Evolutionary conservation across 2,888 invertebrate species (phyloP).

Genomic region (Drosophila borborema): DNA sequence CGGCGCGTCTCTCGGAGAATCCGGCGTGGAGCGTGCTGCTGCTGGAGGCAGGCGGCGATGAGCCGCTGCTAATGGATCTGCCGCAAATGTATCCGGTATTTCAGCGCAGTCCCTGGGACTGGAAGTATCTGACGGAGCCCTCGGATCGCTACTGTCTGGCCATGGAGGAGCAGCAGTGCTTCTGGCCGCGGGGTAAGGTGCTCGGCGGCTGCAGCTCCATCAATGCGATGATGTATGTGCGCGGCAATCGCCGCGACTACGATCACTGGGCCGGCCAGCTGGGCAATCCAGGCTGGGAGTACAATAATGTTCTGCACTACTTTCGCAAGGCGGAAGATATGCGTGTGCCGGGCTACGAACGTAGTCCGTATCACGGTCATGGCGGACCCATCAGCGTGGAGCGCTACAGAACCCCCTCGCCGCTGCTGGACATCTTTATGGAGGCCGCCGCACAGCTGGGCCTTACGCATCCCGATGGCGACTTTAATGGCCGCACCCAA

Average conservation of each 20-base stretch:
- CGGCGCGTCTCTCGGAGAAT: slow-evolving; percentile 91
- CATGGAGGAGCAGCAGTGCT: slow-evolving; percentile 88
- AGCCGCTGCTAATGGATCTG: slow-evolving; percentile 90
- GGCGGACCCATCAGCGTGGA: slow-evolving; percentile 92
- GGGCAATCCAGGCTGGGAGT: slow-evolving; percentile 93
- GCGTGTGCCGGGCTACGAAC: slow-evolving; percentile 86
- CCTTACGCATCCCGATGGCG: slow-evolving; percentile 87
- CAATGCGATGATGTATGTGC: slow-evolving; percentile 95
- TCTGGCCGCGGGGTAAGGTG: slow-evolving; percentile 92
- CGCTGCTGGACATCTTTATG: slow-evolving; percentile 89
- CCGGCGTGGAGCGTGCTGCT: slow-evolving; percentile 90
- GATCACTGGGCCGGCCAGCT: slow-evolving; percentile 91
- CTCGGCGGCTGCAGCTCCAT: slow-evolving; percentile 93
- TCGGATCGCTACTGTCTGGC: slow-evolving; percentile 89
- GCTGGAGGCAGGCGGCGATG: slow-evolving; percentile 93
- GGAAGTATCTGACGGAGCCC: slow-evolving; percentile 92
- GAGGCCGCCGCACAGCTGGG: slow-evolving; percentile 90
- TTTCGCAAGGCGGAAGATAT: slow-evolving; percentile 93
- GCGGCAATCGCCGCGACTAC: slow-evolving; percentile 94
- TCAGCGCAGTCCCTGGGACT: slow-evolving; percentile 91
- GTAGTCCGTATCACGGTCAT: slow-evolving; percentile 88
- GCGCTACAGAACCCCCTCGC: slow-evolving; percentile 89
- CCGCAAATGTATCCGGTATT: slow-evolving; percentile 90
- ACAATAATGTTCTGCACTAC: slow-evolving; percentile 90
- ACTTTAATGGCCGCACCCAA: slow-evolving; percentile 92